Conservation (phyloP, 2,113 vertebrate genomes). For the Aegotheles bennettii region DNA sequence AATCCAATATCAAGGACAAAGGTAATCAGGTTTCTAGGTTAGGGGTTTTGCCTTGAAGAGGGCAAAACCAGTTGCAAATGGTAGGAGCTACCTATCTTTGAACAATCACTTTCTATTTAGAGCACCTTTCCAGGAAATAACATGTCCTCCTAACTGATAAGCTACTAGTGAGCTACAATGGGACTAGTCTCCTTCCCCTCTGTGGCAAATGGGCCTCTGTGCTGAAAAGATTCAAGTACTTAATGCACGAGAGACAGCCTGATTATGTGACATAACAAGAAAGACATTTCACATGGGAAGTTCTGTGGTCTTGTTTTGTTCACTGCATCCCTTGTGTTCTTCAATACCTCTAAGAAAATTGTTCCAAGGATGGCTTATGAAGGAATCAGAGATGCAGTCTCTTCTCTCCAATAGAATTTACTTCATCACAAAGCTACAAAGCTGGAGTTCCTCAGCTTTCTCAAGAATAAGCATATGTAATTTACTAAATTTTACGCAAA, state of each 20-base stretch:
- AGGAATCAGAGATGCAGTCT: background rate
- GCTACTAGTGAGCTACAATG: background rate
- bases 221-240: background rate
- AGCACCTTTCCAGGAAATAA: background rate
- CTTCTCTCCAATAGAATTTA: background rate
- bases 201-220: background rate
- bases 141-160: background rate
- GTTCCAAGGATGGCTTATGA: background rate
- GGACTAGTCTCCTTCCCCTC: background rate
- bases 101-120: background rate
- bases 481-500: background rate
- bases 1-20: background rate
- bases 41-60: background rate
- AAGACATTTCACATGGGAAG: slow-evolving; percentile 22
- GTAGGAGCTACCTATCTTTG: background rate
- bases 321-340: fast-evolving
- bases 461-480: background rate
- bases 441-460: background rate
- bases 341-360: background rate
- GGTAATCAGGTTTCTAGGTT: background rate
- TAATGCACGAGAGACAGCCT: background rate
- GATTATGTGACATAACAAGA: background rate
- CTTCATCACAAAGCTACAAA: background rate
- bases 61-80: background rate
- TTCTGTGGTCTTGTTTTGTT: background rate